Conservation (phyloP, 2,888 invertebrate species). For the Euplexia lucipara region DNA sequence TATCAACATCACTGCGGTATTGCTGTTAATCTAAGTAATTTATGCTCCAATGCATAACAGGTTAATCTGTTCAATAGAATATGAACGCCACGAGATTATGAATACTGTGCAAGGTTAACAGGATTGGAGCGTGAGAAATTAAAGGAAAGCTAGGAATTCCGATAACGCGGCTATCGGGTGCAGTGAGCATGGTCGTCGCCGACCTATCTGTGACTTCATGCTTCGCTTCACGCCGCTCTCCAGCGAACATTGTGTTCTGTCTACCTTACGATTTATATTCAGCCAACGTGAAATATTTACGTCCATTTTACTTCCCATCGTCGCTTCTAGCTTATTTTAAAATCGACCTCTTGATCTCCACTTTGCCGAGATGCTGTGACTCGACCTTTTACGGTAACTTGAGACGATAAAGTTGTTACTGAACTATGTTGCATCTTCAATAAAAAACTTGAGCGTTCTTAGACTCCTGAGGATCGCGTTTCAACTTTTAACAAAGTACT, state of each 20-base stretch:
- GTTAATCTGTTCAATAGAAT: conserved; percentile 57
- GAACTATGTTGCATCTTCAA: conserved; percentile 48
- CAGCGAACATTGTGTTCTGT: conserved; percentile 67
- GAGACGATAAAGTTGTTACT: conserved; percentile 41
- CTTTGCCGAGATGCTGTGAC: conserved; percentile 29
- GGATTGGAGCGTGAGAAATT: conserved; percentile 57
- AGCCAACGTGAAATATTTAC: conserved; percentile 66
- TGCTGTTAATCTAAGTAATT: conserved; percentile 74
- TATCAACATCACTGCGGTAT: conserved; percentile 66
- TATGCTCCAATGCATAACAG: conserved; percentile 66
- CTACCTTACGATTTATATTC: conserved; percentile 67
- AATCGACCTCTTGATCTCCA: conserved; percentile 39
- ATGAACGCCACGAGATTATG: conserved; percentile 52
- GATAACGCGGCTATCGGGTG: conserved; percentile 57
- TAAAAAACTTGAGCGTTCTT: conserved; percentile 39
- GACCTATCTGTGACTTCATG: conserved; percentile 77
- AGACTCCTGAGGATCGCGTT: conserved; percentile 38
- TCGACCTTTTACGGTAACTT: conserved; percentile 46
- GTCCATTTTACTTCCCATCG: conserved; percentile 45
- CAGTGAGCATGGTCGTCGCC: conserved; percentile 56
- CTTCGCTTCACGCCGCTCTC: conserved; percentile 72
- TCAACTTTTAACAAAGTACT: conserved; percentile 45
- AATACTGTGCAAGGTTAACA: conserved; percentile 57
- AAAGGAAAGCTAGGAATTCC: conserved; percentile 53
- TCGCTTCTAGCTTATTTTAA: conserved; percentile 32